Base-by-base conservation (phyloP, 2,888 invertebrate species). In the Archips crataeganus region DNA sequence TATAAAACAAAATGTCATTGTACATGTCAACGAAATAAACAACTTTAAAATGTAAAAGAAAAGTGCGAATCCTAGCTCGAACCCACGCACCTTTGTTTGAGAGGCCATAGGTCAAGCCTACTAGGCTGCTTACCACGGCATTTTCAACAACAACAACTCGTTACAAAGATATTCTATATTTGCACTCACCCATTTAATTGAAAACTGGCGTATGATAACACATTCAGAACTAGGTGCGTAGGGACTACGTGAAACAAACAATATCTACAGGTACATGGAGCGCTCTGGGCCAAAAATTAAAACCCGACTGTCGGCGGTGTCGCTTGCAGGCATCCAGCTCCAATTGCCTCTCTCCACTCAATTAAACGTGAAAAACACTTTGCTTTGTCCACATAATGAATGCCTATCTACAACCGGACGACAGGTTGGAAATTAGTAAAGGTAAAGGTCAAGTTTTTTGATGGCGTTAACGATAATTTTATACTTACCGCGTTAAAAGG, bases 311-410 rank as follows among this genome's bases (percentile, higher is more conserved):
- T 83, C 87, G 83, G 80, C 81, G 86, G 86, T 91, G 94, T 93
- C 94, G 90, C 84, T 84, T 84, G 77, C 93, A 94, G 92, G 84
- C 86, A 86, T 81, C 86, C 87, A 79, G 84, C 85, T 87, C 85
- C 85, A 89, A 93, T 92, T 92, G 92, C 91, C 92, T 90, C 91
- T 89, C 90, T 89, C 85, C 92, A 91, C 92, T 89, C 91, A 90
- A 92, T 92, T 91, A 88, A 91, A 91, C 91, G 87, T 90, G 87
- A 87, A 91, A 92, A 92, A 91, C 92, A 91, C 93, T 94, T 88
- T 81, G 88, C 86, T 90, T 93, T 93, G 92, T 93, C 85, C 88
- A 84, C 84, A 87, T 93, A 93, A 94, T 91, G 88, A 91, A 91
- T 81, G 75, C 79, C 79, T 80, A 82, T 83, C 83, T 82, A 81